Conservation (phyloP, 2,888 invertebrate species). For the Lasius fuliginosus region DNA sequence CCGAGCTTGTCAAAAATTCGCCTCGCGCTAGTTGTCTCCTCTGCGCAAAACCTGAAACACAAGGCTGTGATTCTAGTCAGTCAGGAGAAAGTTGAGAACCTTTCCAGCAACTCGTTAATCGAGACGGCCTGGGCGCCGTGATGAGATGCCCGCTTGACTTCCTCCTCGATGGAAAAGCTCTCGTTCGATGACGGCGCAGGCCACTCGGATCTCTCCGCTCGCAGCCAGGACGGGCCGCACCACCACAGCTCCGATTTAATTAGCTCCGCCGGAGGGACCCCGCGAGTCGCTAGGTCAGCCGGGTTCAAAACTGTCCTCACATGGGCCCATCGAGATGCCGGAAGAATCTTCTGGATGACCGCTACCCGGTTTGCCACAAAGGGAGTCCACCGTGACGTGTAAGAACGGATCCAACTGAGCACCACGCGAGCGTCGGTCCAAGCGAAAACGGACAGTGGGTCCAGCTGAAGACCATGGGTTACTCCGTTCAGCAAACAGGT, state of each 20-base stretch:
- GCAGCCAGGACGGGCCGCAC: neutral
- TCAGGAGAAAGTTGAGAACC: too few relatives aligned
- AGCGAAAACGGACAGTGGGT: neutral
- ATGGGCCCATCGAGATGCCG: neutral
- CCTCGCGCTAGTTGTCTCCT: too few relatives aligned
- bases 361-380: neutral
- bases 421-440: neutral
- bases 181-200: neutral
- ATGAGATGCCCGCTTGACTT: too few relatives aligned
- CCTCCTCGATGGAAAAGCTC: neutral
- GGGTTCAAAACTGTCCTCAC: neutral
- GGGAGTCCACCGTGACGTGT: neutral
- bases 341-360: neutral
- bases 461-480: rapidly evolving
- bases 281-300: neutral
- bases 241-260: neutral
- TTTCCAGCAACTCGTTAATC: too few relatives aligned
- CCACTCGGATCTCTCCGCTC: neutral
- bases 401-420: neutral
- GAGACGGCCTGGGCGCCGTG: too few relatives aligned
- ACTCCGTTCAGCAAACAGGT: neutral
- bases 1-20: too few relatives aligned
- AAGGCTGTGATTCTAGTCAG: too few relatives aligned
- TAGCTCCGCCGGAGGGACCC: neutral
- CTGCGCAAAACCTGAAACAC: too few relatives aligned